Evolutionary conservation across 2,113 vertebrate genomes (phyloP).

Genomic region (Addax nasomaculatus): DNA sequence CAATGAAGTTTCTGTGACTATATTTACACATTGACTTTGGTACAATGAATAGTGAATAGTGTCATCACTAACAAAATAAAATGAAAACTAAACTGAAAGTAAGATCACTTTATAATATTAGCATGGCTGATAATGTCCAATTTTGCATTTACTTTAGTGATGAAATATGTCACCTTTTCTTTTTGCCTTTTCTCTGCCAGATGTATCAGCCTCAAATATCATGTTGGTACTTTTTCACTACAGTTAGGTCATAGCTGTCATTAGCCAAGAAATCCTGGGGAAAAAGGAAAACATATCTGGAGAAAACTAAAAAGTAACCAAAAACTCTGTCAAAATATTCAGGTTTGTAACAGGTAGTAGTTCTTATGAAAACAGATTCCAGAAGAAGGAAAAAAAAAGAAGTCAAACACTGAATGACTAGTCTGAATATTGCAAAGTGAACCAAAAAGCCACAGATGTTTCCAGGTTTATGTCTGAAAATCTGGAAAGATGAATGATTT

Average conservation of each 20-base stretch:
- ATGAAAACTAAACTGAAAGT: background rate
- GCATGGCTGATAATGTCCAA: background rate
- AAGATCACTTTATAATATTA: background rate
- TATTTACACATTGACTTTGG: background rate
- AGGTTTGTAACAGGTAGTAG: background rate
- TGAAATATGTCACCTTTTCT: background rate
- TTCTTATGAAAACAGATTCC: slow-evolving; percentile 38
- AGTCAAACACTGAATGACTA: background rate
- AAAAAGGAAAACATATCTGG: slow-evolving; percentile 39
- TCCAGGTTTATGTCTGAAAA: slow-evolving; percentile 69
- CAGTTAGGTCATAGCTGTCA: background rate
- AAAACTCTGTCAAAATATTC: slow-evolving; percentile 44
- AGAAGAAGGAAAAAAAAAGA: background rate
- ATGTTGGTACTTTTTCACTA: background rate
- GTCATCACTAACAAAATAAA: background rate
- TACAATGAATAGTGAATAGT: background rate
- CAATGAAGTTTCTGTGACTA: background rate
- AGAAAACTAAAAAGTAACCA: background rate
- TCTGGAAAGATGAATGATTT: slow-evolving; percentile 77
- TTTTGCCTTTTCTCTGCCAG: background rate
- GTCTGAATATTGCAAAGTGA: slow-evolving; percentile 68
- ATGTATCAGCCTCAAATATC: background rate
- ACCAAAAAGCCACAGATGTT: slow-evolving; percentile 75
- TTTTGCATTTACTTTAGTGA: background rate
- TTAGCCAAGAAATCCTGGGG: background rate